Percentiles rank a stretch among this genome's conserved stretches.
Evolutionary conservation across 1,140 invertebrate genomes (phyloP).

Genomic region (Bombus balteatus): DNA sequence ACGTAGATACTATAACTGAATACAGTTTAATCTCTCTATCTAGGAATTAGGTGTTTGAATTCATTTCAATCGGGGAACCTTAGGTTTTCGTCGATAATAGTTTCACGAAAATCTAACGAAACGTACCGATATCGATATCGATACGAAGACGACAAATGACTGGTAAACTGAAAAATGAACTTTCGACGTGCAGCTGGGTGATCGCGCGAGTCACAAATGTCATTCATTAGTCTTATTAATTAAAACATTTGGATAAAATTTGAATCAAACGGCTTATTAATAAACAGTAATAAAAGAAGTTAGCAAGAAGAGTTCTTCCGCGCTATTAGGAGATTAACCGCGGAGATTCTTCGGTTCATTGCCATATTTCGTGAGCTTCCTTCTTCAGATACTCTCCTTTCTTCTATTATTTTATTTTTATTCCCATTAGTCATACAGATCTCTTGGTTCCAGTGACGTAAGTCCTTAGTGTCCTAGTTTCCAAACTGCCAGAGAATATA

Average conservation of each 20-base stretch:
- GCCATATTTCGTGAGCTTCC: constrained; percentile 7
- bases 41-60: too few relatives aligned
- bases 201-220: too few relatives aligned
- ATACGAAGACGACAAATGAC: too few relatives aligned
- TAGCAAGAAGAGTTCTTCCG: background rate
- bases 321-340: constrained; percentile 18
- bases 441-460: background rate
- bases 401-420: background rate
- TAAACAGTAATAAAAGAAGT: background rate
- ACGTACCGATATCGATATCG: too few relatives aligned
- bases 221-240: background rate
- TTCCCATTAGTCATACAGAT: constrained; percentile 13
- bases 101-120: too few relatives aligned
- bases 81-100: too few relatives aligned
- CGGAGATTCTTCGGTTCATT: background rate
- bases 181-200: too few relatives aligned
- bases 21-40: too few relatives aligned
- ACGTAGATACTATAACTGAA: too few relatives aligned
- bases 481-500: constrained; percentile 10
- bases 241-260: background rate
- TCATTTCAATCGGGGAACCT: too few relatives aligned
- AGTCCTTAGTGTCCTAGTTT: constrained; percentile 12
- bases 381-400: background rate
- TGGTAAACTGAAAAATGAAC: too few relatives aligned
- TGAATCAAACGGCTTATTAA: background rate